These are phyloP conservation scores for Coelopa frigida DNA, from an alignment of 1,140 invertebrate genomes.

Conservation along the genomic window DNA sequence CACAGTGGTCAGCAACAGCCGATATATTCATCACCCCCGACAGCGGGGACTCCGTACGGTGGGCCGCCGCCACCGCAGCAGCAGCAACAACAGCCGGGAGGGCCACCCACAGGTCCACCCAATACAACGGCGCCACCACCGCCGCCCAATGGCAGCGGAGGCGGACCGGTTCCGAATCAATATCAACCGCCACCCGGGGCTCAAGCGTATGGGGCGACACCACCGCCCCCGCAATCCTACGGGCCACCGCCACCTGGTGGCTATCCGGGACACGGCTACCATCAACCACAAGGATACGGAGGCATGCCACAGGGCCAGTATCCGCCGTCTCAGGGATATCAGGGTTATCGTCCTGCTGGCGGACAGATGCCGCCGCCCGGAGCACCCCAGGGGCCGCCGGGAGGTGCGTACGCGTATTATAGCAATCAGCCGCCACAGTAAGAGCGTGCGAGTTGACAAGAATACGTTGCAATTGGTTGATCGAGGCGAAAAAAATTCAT, in stretches of 20 bases:
- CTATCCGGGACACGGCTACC: slow-evolving; percentile 40
- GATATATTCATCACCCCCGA: slow-evolving; percentile 36
- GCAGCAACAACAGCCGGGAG: slow-evolving; percentile 13
- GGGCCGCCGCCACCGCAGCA: slow-evolving; percentile 20
- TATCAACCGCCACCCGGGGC: slow-evolving; percentile 38
- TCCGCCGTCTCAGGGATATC: slow-evolving; percentile 37
- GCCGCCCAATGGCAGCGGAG: slow-evolving; percentile 20
- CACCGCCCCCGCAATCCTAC: slow-evolving; percentile 36
- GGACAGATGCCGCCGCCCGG: slow-evolving; percentile 40
- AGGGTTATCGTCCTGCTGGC: slow-evolving; percentile 35
- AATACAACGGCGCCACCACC: slow-evolving; percentile 28
- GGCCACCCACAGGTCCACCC: slow-evolving; percentile 23
- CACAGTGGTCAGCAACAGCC: slow-evolving; percentile 25
- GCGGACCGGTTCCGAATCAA: slow-evolving; percentile 37
- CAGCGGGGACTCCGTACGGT: slow-evolving; percentile 19
- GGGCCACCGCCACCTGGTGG: slow-evolving; percentile 38
- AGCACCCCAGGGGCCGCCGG: slow-evolving; percentile 39
- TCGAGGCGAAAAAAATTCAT: no score
- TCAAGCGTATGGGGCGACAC: slow-evolving; percentile 37
- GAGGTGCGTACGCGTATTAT: slow-evolving; percentile 41
- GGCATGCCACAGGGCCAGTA: slow-evolving; percentile 26
- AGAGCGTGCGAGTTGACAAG: no score
- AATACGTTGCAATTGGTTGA: no score
- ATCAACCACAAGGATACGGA: slow-evolving; percentile 37
- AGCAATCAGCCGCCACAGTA: slow-evolving; percentile 38